These are phyloP conservation scores for Aphelenchoides bicaudatus DNA, from an alignment of 2,888 invertebrate species.

Conservation along the genomic window DNA sequence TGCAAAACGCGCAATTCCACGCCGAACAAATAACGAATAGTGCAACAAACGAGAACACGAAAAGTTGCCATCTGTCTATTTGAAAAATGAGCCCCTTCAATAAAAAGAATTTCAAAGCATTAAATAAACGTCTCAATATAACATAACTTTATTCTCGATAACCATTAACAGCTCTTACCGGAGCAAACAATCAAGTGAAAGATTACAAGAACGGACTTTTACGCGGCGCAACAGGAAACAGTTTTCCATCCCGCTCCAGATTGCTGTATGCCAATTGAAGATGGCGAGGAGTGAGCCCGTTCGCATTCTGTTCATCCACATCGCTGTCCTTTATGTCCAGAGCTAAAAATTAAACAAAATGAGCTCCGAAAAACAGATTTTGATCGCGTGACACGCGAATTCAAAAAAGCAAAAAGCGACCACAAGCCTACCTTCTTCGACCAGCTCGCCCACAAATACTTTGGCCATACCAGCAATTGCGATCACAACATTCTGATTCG, in stretches of 20 bases:
- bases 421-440: conserved; percentile 78
- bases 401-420: conserved; percentile 10
- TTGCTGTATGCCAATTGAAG: conserved; percentile 41
- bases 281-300: conserved; percentile 34
- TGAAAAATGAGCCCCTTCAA: too few relatives aligned
- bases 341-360: conserved; percentile 34
- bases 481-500: conserved; percentile 97
- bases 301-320: conserved; percentile 18
- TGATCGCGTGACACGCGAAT: not conserved
- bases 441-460: conserved; percentile 96
- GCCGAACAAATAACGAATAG: too few relatives aligned
- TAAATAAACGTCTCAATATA: too few relatives aligned
- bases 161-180: too few relatives aligned
- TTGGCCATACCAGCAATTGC: conserved; percentile 99
- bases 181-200: conserved; percentile 14
- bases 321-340: conserved; percentile 33
- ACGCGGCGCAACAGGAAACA: conserved; percentile 49
- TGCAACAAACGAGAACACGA: too few relatives aligned
- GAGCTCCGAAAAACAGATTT: too few relatives aligned
- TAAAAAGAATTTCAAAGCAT: too few relatives aligned
- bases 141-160: too few relatives aligned
- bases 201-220: conserved; percentile 32
- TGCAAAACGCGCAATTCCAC: too few relatives aligned
- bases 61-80: too few relatives aligned
- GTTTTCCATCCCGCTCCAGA: conserved; percentile 43